Evolutionary conservation across 2,888 invertebrate species (phyloP), one percentile per base, ranked within the genome.

Genomic region (Ischnura elegans): DNA sequence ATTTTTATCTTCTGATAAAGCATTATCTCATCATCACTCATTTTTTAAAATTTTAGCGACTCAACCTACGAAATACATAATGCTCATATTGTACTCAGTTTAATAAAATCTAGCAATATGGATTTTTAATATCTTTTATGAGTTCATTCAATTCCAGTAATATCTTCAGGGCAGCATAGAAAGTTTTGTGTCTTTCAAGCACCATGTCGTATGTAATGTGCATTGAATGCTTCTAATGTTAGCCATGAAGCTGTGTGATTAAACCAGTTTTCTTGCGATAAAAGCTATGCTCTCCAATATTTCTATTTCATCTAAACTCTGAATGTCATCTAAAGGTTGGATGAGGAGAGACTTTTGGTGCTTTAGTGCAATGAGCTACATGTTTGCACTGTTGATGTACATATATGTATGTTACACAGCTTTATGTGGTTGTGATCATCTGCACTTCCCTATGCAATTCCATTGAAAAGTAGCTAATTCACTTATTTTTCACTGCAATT

Each of bases 41-140:
- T n/a, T 25, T n/a, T 61, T n/a, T n/a, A n/a, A n/a, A n/a, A n/a
- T n/a, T n/a, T n/a, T n/a, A n/a, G n/a, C n/a, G n/a, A n/a, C n/a
- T n/a, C n/a, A n/a, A 0, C n/a, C n/a, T 6, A 61, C 25, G n/a
- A 8, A 61, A 61, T n/a, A 61, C 61, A 61, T 61, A 8, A n/a
- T 61, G n/a, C n/a, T 61, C 61, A n/a, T 61, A n/a, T n/a, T 61
- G n/a, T 61, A n/a, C 61, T n/a, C 61, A n/a, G 61, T 61, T n/a
- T n/a, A n/a, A n/a, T n/a, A n/a, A n/a, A n/a, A n/a, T n/a, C n/a
- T n/a, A n/a, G n/a, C n/a, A n/a, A n/a, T n/a, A n/a, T n/a, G n/a
- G n/a, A n/a, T n/a, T n/a, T n/a, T n/a, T n/a, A n/a, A n/a, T n/a
- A n/a, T n/a, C n/a, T n/a, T n/a, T n/a, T n/a, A n/a, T n/a, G n/a